Percentiles rank a stretch among this genome's conserved stretches.
Evolutionary conservation across 2,113 vertebrate species (phyloP).

Genomic region (Megaptera novaeangliae): DNA sequence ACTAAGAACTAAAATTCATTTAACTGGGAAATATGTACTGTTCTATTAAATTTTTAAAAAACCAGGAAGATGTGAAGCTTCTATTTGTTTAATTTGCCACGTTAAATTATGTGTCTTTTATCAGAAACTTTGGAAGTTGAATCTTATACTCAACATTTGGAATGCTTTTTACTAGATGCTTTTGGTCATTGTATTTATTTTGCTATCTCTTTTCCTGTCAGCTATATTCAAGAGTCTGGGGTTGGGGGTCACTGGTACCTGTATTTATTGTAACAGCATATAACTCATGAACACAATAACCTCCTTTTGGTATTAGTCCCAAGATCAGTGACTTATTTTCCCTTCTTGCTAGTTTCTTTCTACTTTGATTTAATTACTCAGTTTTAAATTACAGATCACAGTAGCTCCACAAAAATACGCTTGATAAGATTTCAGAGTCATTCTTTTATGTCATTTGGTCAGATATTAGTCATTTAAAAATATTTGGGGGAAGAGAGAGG

Average conservation of each 20-base stretch:
- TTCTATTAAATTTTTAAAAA: neutral
- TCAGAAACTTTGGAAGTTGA: neutral
- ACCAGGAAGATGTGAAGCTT: neutral
- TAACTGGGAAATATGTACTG: neutral
- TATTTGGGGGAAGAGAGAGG: conserved; percentile 62
- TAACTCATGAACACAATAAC: neutral
- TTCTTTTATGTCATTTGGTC: conserved; percentile 59
- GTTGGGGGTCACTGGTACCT: conserved; percentile 29
- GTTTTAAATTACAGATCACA: conserved; percentile 62
- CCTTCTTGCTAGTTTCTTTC: neutral
- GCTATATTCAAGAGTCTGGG: conserved; percentile 15
- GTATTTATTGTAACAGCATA: neutral
- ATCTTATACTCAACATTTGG: neutral
- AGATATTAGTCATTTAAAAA: conserved; percentile 77
- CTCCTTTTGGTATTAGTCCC: neutral
- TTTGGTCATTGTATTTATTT: conserved; percentile 21
- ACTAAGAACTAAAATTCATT: neutral
- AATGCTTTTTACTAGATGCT: neutral
- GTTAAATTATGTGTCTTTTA: neutral
- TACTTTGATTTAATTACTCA: conserved; percentile 65
- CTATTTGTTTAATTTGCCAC: neutral
- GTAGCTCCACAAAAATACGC: conserved; percentile 59
- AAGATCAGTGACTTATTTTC: neutral
- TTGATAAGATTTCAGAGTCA: conserved; percentile 68
- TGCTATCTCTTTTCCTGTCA: conserved; percentile 54